A percentile compares a stretch with the other conserved stretches of the same genome.
Conservation (phyloP, 2,888 invertebrate genomes). For the Patella caerulea region DNA sequence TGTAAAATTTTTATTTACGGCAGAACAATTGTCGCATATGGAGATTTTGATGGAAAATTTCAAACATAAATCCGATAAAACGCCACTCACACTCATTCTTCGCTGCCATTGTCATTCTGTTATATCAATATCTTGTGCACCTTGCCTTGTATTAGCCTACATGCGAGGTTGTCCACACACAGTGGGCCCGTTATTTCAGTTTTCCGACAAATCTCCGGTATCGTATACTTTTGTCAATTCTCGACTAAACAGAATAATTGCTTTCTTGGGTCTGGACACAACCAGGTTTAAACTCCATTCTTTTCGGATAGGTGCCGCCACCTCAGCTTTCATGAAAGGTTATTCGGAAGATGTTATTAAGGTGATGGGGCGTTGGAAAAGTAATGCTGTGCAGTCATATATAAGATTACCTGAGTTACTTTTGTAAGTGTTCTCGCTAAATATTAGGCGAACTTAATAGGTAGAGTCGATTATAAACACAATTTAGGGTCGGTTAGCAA, state of each 20-base stretch:
- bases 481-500: too few relatives aligned
- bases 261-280: not conserved
- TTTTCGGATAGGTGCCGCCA: constrained; percentile 2
- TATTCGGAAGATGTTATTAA: not conserved
- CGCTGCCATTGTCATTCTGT: not conserved
- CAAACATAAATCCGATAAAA: not conserved
- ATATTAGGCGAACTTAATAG: too few relatives aligned
- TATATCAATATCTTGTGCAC: not conserved
- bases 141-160: not conserved
- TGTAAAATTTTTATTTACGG: not conserved
- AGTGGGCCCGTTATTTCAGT: not conserved
- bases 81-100: not conserved
- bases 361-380: not conserved
- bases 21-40: not conserved
- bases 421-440: too few relatives aligned
- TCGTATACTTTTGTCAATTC: not conserved
- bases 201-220: not conserved
- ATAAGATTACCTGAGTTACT: not conserved
- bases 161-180: not conserved
- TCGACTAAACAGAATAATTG: not conserved
- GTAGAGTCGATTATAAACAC: too few relatives aligned
- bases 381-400: constrained; percentile 8
- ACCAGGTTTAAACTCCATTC: not conserved
- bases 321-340: not conserved
- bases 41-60: constrained; percentile 1